Evolutionary conservation across 1,140 invertebrate species (phyloP).

Genomic region (Calliopsis andreniformis): DNA sequence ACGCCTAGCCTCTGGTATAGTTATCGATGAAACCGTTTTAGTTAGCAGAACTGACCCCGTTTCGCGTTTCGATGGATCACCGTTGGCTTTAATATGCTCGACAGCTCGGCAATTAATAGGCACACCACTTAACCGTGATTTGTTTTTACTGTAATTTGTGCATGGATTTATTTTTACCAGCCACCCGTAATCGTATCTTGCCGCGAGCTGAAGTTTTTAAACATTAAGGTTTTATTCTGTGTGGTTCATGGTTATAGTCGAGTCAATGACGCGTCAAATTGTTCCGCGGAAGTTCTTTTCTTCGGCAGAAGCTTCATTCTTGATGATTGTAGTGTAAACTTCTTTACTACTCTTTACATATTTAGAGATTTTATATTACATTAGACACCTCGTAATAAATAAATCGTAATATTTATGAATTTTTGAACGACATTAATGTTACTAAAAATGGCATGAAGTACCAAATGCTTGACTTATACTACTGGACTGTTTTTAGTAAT

Average conservation of each 20-base stretch:
- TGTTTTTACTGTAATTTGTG: not conserved
- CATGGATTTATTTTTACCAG: constrained; percentile 1
- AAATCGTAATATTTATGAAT: too few species aligned
- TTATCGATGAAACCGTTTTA: constrained; percentile 57
- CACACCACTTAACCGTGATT: constrained; percentile 16
- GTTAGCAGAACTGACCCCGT: constrained; percentile 49
- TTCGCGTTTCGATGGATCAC: constrained; percentile 31
- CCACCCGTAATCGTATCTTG: not conserved
- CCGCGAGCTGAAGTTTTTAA: not conserved
- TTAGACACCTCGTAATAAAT: too few species aligned
- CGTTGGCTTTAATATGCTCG: constrained; percentile 22
- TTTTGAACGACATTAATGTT: too few species aligned
- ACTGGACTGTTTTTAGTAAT: too few species aligned
- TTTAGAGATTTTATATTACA: too few species aligned
- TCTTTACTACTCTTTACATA: too few species aligned
- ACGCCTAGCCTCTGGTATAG: constrained; percentile 27
- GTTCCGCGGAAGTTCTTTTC: not conserved
- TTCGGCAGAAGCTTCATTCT: not conserved
- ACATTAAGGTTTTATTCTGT: not conserved
- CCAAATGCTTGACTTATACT: too few species aligned
- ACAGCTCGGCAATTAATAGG: constrained; percentile 41
- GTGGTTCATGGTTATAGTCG: not conserved
- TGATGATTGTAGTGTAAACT: not conserved
- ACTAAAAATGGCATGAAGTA: too few species aligned
- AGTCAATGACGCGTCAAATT: constrained; percentile 6